Evolutionary conservation across 2,888 invertebrate species (phyloP), one percentile per base, ranked within the genome.

Genomic region (Hyposoter dolosus): DNA sequence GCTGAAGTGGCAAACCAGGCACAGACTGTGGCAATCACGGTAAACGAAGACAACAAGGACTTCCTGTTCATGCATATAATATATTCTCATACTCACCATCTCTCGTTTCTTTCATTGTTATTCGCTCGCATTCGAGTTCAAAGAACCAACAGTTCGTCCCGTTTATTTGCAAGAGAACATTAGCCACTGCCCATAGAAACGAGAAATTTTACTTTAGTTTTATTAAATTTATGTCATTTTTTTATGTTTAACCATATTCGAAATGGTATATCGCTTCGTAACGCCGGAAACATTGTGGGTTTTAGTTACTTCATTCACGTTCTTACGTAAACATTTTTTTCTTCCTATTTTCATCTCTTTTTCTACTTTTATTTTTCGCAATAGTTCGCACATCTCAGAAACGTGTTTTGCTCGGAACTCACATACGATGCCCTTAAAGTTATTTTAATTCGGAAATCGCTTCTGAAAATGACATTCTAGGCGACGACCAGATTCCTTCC

Each of bases 1-100:
- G 79, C 56, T 68, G 56, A 40, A 74, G 72, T 68, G 76, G 71
- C 60, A 65, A 82, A 79, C 72, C 60, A 60, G 68, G 76, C 80
- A 50, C 82, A 85, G 85, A 86, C 88, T 50, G 86, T 84, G 88
- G 88, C 88, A 92, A 92, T 92, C 91, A 90, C 85, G 80, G 88
- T 89, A 92, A 78, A 92, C 91, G 90, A 91, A 91, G 91, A 92
- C 91, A 92, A 92, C 90, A 91, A 92, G 92, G 89, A 90, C 90
- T 92, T 92, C 92, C 92, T 91, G 92, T 90, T 69, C 60, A 75
- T 86, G 77, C 79, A 82, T 82, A 80, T 83, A 40, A 82, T 82
- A 80, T 83, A 40, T 68, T 66, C 45, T 35, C 35, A 35, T 35
- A 4, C 53, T 56, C 35, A 63, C 63, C 47, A 65, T 35, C 2